Percentiles rank a stretch among this genome's conserved stretches.
Evolutionary conservation across 2,888 invertebrate genomes (phyloP).

Genomic region (Ophion obscuratus): DNA sequence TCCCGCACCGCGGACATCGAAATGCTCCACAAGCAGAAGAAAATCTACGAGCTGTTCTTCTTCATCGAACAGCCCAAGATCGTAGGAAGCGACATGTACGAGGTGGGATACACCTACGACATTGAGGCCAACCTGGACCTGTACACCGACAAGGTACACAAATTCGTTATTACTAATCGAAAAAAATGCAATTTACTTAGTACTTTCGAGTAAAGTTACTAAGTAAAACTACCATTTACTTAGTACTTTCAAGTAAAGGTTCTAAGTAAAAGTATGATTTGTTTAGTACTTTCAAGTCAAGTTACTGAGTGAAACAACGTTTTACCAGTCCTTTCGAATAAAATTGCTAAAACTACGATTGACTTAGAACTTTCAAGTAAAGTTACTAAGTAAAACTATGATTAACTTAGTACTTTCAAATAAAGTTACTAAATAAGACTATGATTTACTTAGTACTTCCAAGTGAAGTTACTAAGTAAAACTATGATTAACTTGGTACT

Average conservation of each 20-base stretch:
- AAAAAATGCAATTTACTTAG: not conserved
- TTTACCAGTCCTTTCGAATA: no score
- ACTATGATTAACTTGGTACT: no score
- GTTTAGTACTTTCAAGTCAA: not conserved
- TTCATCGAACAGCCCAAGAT: constrained; percentile 78
- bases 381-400: not conserved
- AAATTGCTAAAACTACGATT: not conserved
- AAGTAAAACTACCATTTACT: no score
- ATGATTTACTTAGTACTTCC: not conserved
- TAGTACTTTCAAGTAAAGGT: not conserved
- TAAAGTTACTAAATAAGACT: not conserved
- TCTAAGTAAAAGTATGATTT: no score
- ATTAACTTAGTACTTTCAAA: not conserved
- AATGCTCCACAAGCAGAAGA: constrained; percentile 81
- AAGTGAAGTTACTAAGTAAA: no score
- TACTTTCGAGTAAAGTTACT: not conserved
- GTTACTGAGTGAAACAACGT: no score
- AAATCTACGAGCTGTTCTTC: constrained; percentile 80
- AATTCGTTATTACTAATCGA: not conserved
- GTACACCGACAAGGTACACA: constrained; percentile 78
- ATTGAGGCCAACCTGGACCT: constrained; percentile 77
- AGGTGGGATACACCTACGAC: constrained; percentile 78
- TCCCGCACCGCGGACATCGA: constrained; percentile 80
- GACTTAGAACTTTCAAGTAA: not conserved
- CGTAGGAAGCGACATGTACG: constrained; percentile 78